Conservation (phyloP, 2,888 invertebrate species). For the Leptogaster cylindrica region DNA sequence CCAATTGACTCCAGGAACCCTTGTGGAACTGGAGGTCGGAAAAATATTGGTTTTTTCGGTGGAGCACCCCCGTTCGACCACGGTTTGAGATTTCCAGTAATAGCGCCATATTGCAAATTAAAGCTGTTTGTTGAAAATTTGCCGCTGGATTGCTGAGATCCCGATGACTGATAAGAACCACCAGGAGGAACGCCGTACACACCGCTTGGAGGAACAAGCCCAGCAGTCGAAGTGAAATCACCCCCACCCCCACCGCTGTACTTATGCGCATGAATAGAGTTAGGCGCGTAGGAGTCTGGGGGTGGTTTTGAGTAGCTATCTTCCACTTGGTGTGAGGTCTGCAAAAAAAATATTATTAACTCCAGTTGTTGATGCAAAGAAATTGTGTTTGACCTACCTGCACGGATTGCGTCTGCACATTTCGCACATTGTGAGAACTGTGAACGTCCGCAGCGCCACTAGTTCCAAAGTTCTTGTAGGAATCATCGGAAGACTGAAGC, state of each 20-base stretch:
- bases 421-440: constrained; percentile 6
- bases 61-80: constrained; percentile 53
- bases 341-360: too few relatives aligned
- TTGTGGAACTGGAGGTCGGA: constrained; percentile 75
- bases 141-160: constrained; percentile 42
- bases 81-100: constrained; percentile 54
- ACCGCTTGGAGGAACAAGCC: constrained; percentile 66
- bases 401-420: constrained; percentile 50
- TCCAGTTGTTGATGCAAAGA: too few relatives aligned
- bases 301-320: constrained; percentile 61
- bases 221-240: too few relatives aligned
- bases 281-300: constrained; percentile 62
- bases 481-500: constrained; percentile 50
- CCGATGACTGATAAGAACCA: constrained; percentile 43
- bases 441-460: too few relatives aligned
- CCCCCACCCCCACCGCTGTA: constrained; percentile 51
- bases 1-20: constrained; percentile 73
- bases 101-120: constrained; percentile 55
- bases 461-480: too few relatives aligned
- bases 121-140: constrained; percentile 49
- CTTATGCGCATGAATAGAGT: constrained; percentile 53
- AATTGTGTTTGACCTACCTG: constrained; percentile 50
- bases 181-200: constrained; percentile 66
- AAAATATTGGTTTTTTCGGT: constrained; percentile 70
- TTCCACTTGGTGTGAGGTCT: constrained; percentile 57